These are phyloP conservation scores for Varanus salvator DNA, from an alignment of 2,113 vertebrate genomes.

Conservation along the genomic window DNA sequence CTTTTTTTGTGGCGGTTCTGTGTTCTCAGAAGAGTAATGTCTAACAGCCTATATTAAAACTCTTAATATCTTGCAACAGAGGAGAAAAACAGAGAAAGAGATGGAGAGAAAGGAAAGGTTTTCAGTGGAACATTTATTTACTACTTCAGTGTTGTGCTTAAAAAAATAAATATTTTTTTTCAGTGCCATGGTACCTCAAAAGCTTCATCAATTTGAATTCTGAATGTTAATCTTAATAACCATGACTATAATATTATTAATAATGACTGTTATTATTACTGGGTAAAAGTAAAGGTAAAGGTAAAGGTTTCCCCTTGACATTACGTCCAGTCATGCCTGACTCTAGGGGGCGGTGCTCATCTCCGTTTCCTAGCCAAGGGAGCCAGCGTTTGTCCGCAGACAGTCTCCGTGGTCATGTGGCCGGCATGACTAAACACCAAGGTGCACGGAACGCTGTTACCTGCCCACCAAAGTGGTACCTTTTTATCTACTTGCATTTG, in stretches of 20 bases:
- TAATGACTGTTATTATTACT: neutral
- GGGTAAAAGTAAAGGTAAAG: too few relatives aligned
- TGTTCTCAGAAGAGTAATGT: slow-evolving; percentile 15
- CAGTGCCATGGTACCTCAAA: neutral
- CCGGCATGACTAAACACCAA: too few relatives aligned
- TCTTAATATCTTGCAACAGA: slow-evolving; percentile 19
- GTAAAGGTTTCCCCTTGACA: too few relatives aligned
- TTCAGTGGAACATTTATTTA: neutral
- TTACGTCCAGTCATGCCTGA: too few relatives aligned
- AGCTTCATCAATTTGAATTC: neutral
- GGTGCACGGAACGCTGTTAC: too few relatives aligned
- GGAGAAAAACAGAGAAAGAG: neutral
- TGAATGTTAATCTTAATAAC: too few relatives aligned
- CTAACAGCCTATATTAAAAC: slow-evolving; percentile 49
- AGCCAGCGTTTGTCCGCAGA: too few relatives aligned
- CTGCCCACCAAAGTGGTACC: too few relatives aligned
- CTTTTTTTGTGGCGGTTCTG: slow-evolving; percentile 42
- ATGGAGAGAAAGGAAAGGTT: neutral
- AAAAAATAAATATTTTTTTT: neutral
- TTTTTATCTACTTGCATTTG: too few relatives aligned
- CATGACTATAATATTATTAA: neutral
- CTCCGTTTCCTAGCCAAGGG: too few relatives aligned
- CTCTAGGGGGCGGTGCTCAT: too few relatives aligned
- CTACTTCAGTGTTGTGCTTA: neutral
- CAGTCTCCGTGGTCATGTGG: too few relatives aligned